Base-by-base conservation (phyloP, 2,888 invertebrate genomes). In the Scrobipalpa atriplicella region DNA sequence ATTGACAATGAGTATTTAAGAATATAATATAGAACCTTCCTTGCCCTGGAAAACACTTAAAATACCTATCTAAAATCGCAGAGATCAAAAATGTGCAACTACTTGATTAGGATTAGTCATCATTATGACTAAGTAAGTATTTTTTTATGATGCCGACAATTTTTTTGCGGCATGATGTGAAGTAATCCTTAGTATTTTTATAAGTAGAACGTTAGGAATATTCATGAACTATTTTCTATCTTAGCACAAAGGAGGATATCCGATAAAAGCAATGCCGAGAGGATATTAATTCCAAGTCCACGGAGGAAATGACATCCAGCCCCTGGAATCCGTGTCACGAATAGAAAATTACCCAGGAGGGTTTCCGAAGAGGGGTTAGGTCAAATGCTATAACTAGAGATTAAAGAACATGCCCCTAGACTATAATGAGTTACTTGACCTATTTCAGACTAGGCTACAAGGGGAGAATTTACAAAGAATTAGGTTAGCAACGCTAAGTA, bases 311-410 rank as follows among this genome's bases (percentile, higher is more conserved):
- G 21, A 56, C 21, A 21, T 56, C 54, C 54, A 21, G 54, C 21
- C 10, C n/a, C 47, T 61, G 19, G 61, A 41, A 62, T 47, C 47
- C 47, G 47, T 47, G 62, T 62, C 62, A 62, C 62, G 62, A 47
- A 62, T 47, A 47, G 47, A 11, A 47, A 21, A 62, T 62, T 62
- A 62, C 47, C 21, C 18, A n/a, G 38, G 38, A 36, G 58, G 29
- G n/a, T 1, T 21, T 36, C 36, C 19, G 36, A 36, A 58, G 58
- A 29, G 36, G 9, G 58, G 13, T 58, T 36, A 36, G 36, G 58
- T 56, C 54, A 56, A 18, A 56, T 3, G 29, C 54, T 56, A 29
- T 56, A 18, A 18, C 19, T 52, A 52, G 38, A n/a, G n/a, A 36
- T 16, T 16, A 16, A 9, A 47, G 47, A 47, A 47, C 47, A 47